These are phyloP conservation scores for Phrynocephalus guinanensis DNA, from an alignment of 2,797 vertebrate species.

Conservation along the genomic window DNA sequence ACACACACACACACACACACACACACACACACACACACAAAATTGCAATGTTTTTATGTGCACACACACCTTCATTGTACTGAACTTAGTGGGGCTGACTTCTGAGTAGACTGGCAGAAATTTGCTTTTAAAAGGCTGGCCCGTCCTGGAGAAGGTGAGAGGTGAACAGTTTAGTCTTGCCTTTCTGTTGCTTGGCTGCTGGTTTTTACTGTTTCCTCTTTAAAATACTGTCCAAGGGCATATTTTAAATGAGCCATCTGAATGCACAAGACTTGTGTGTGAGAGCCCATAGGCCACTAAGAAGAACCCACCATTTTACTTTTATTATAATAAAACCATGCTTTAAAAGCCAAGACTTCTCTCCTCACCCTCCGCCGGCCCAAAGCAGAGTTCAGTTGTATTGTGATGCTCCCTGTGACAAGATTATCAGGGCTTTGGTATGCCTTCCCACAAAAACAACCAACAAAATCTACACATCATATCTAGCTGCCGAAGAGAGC, in stretches of 20 bases:
- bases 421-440: slow-evolving; percentile 23
- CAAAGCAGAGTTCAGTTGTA: slow-evolving; percentile 7
- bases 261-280: not conserved
- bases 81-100: no score
- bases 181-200: not conserved
- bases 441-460: slow-evolving; percentile 16
- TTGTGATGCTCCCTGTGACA: not conserved
- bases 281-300: not conserved
- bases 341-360: not conserved
- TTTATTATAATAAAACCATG: not conserved
- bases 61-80: no score
- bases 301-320: not conserved
- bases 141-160: not conserved
- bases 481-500: slow-evolving; percentile 18
- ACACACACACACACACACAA: no score
- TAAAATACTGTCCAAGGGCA: not conserved
- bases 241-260: not conserved
- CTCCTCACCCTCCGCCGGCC: no score
- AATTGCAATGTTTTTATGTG: no score
- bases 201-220: not conserved
- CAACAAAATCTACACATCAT: not conserved
- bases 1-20: no score
- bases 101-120: not conserved
- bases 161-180: not conserved
- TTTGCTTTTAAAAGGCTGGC: not conserved